These are phyloP conservation scores for Alentia gelatinosa DNA, from an alignment of 2,888 invertebrate species.

Conservation along the genomic window DNA sequence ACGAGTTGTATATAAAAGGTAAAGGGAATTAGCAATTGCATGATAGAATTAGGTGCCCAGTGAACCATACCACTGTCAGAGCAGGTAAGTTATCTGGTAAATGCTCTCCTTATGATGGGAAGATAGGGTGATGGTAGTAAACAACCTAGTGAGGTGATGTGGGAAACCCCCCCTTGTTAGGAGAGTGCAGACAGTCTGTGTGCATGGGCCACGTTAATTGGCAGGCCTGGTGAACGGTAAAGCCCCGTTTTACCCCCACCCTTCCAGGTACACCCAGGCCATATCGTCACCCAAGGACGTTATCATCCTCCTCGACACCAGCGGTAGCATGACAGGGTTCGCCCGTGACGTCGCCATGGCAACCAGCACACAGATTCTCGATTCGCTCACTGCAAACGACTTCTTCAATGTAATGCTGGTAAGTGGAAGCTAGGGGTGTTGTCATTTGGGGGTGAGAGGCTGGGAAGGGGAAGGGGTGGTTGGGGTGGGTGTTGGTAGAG, in stretches of 20 bases:
- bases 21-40: too few relatives aligned
- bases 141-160: too few relatives aligned
- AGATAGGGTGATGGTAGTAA: too few relatives aligned
- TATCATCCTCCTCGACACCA: conserved; percentile 94
- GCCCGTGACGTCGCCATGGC: conserved; percentile 93
- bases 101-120: too few relatives aligned
- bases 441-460: background rate
- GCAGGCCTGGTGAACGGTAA: background rate
- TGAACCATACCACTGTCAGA: too few relatives aligned
- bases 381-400: conserved; percentile 98
- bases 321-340: conserved; percentile 97
- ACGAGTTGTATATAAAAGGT: too few relatives aligned
- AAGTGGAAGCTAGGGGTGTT: conserved; percentile 58
- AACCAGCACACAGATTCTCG: conserved; percentile 92
- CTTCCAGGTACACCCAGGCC: conserved; percentile 96
- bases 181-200: too few relatives aligned
- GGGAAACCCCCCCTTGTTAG: too few relatives aligned
- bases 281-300: conserved; percentile 98
- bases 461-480: background rate
- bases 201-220: conserved; percentile 84
- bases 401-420: conserved; percentile 93
- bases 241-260: background rate
- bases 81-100: too few relatives aligned
- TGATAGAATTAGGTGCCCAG: too few relatives aligned
- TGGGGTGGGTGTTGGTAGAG: background rate